These are phyloP conservation scores for Ernsta delagoae DNA, from an alignment of 2,888 invertebrate genomes.

Conservation along the genomic window DNA sequence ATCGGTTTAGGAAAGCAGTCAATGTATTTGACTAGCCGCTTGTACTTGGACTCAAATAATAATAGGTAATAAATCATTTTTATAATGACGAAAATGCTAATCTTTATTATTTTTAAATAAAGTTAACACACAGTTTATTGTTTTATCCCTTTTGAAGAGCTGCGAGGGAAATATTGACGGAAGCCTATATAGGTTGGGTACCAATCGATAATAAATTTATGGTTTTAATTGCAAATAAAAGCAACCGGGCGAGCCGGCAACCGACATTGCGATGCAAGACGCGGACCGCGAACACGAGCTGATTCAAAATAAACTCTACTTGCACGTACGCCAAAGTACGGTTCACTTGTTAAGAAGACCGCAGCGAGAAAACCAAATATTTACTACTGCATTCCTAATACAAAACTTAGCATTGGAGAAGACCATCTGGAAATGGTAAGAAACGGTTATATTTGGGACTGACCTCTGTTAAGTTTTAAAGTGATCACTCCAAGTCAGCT, in stretches of 20 bases:
- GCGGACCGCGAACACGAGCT: slow-evolving; percentile 55
- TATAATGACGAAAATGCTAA: not conserved
- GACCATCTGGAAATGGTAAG: slow-evolving; percentile 66
- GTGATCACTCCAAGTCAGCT: too few species aligned
- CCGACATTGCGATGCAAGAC: slow-evolving; percentile 64
- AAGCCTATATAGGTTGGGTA: not conserved
- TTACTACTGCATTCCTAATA: slow-evolving; percentile 73
- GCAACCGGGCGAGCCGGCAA: slow-evolving; percentile 44
- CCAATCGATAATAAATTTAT: slow-evolving; percentile 44
- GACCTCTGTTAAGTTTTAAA: too few species aligned
- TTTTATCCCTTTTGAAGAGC: slow-evolving; percentile 51
- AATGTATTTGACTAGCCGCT: slow-evolving; percentile 41
- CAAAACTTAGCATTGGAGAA: slow-evolving; percentile 71
- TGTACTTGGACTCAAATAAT: not conserved
- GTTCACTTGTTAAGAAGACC: slow-evolving; percentile 72
- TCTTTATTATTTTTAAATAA: not conserved
- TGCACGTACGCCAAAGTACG: slow-evolving; percentile 68
- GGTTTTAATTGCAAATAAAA: slow-evolving; percentile 73
- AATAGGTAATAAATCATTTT: too few species aligned
- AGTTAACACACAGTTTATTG: not conserved
- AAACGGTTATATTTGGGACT: slow-evolving; percentile 12
- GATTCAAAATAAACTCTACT: slow-evolving; percentile 63
- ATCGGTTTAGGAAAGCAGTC: slow-evolving; percentile 40
- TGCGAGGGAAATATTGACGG: slow-evolving; percentile 54
- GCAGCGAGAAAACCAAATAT: slow-evolving; percentile 73